Conservation (phyloP, 2,113 vertebrate genomes). For the Cettia cetti region DNA sequence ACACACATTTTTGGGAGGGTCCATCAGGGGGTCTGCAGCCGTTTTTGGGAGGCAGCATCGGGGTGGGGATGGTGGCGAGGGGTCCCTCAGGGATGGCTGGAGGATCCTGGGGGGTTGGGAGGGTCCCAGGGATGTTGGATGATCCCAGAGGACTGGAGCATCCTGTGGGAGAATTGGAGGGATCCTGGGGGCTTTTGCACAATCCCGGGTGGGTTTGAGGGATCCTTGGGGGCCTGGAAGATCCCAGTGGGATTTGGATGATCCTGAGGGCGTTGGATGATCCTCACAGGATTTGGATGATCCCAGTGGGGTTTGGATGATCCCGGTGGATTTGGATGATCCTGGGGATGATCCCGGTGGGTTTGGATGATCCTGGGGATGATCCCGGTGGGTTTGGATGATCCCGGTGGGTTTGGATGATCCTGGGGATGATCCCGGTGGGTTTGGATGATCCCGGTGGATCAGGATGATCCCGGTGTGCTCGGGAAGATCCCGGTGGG, state of each 20-base stretch:
- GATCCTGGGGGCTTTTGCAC: no score
- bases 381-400: no score
- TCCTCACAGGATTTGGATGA: accelerated
- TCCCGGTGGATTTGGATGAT: no score
- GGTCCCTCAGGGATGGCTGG: no score
- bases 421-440: no score
- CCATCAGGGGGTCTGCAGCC: accelerated
- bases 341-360: no score
- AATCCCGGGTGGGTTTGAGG: background rate
- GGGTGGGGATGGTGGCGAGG: accelerated
- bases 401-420: no score
- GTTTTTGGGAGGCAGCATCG: background rate
- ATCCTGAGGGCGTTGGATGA: background rate
- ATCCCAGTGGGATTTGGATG: background rate
- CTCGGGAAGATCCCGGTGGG: no score
- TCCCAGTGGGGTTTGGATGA: accelerated
- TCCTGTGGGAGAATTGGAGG: background rate
- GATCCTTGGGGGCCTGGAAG: background rate
- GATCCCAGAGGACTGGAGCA: background rate
- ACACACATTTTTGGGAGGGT: background rate
- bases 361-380: no score
- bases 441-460: no score
- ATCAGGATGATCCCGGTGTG: no score
- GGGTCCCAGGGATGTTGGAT: accelerated
- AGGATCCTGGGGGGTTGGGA: no score